Base-by-base conservation (phyloP, 1,140 invertebrate species). In the Capitella teleta region DNA sequence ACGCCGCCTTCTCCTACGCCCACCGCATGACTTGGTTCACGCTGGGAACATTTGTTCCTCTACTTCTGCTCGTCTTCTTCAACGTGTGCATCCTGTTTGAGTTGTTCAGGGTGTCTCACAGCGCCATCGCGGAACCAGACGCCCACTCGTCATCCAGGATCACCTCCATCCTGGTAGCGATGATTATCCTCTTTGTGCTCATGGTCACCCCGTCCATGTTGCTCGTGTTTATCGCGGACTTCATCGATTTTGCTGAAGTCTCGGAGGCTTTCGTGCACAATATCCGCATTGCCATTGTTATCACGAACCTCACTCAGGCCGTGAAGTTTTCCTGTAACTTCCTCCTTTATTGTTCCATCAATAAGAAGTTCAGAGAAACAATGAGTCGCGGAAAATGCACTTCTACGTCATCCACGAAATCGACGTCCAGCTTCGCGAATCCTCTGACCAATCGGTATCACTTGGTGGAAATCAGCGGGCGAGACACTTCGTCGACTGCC, bases 241-340 rank as follows among this genome's bases (percentile, higher is more conserved):
- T 49, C 16, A 24, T 46, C 26, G 14, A 6, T 14, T n/a, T n/a
- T n/a, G n/a, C n/a, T n/a, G 10, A 46, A 1, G 14, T 5, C 2
- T 32, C 50, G 2, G 16, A 34, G 6, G 28, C 19, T 21, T 5
- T 3, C 2, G n/a, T 21, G 28, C 21, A 30, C 16, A 23, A 23
- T 19, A 25, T 26, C 28, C 21, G 25, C 21, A 5, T 49, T 12
- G 38, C 47, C n/a, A 10, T 53, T 14, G n/a, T 43, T 28, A 41
- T 53, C 46, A 53, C 52, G 23, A 48, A 53, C 18, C 28, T 42
- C n/a, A 21, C 30, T 12, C 52, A 49, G 38, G 28, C 46, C 14
- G 37, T 49, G 19, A 53, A 53, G 37, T 53, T 53, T 47, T 36
- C 52, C n/a, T 24, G 26, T 18, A 53, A 53, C 36, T 53, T 53